Evolutionary conservation across 2,797 vertebrate species (phyloP).

Genomic region (Lophotriccus pileatus): DNA sequence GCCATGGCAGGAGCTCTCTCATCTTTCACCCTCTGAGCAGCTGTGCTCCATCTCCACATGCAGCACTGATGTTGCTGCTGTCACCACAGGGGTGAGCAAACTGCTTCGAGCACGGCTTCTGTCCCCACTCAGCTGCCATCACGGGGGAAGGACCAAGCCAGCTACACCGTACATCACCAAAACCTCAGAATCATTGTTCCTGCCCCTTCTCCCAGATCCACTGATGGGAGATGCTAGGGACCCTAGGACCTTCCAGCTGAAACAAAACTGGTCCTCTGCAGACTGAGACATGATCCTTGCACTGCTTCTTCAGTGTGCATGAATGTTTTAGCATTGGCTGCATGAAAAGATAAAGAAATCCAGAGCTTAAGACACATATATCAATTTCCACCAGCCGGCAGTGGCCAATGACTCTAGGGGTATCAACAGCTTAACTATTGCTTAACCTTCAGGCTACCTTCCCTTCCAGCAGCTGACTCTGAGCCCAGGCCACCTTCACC

Average conservation of each 20-base stretch:
- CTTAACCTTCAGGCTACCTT: neutral
- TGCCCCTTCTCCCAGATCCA: neutral
- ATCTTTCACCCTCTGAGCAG: neutral
- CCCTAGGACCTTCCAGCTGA: neutral
- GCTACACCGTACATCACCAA: neutral
- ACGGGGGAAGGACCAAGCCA: neutral
- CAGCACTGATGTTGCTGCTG: neutral
- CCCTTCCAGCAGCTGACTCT: neutral
- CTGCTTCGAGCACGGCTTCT: fast-evolving
- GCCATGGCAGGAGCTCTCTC: neutral
- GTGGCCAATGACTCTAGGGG: neutral
- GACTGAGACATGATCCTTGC: neutral
- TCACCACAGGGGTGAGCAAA: neutral
- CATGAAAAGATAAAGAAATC: neutral
- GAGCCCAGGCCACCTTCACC: neutral
- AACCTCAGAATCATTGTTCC: neutral
- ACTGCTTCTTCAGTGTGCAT: neutral
- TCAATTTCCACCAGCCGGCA: neutral
- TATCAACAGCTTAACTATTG: neutral
- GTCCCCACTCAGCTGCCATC: neutral
- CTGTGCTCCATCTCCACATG: neutral
- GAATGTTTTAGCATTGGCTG: neutral
- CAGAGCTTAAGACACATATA: neutral
- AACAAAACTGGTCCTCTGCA: neutral
- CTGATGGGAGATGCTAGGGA: neutral